Percentiles rank a stretch among this genome's conserved stretches.
phyloP scores from a whole-genome alignment of 2,113 vertebrate genomes.

The Boleophthalmus pectinirostris region DNA sequence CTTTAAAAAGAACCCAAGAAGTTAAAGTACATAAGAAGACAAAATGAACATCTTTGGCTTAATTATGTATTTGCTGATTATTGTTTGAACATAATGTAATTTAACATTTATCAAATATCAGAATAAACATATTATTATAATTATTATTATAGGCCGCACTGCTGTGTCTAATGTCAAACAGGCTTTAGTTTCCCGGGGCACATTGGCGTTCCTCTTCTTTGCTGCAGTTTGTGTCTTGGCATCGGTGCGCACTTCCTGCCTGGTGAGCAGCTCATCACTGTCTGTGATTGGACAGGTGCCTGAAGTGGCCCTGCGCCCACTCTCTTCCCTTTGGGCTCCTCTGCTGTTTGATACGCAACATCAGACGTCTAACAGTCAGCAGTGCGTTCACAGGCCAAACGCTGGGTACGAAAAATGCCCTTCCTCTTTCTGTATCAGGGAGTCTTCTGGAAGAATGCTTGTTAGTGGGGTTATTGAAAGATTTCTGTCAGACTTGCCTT shows the following conservation, averaged over 20 bases:
- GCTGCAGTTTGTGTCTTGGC: constrained; percentile 53
- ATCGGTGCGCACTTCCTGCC: constrained; percentile 20
- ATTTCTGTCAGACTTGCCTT: not conserved
- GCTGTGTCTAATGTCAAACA: constrained; percentile 19
- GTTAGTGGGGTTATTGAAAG: too few species aligned
- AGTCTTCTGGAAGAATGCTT: constrained; percentile 26
- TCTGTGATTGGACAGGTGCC: constrained; percentile 63
- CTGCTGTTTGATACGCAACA: constrained; percentile 61
- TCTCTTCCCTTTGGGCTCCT: constrained; percentile 39
- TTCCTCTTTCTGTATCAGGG: constrained; percentile 38
- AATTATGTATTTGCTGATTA: too few species aligned
- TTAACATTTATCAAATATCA: too few species aligned
- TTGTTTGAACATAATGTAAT: too few species aligned
- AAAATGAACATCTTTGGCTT: too few species aligned
- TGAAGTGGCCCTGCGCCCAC: constrained; percentile 51
- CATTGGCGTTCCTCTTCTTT: constrained; percentile 28
- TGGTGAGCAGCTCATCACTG: constrained; percentile 53
- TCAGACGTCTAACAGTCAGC: constrained; percentile 48
- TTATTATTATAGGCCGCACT: not conserved
- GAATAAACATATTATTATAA: too few species aligned
- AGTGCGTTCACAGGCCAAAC: constrained; percentile 36
- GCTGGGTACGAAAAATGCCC: constrained; percentile 40
- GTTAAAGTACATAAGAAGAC: too few species aligned
- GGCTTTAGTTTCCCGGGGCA: constrained; percentile 26
- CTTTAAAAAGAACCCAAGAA: too few species aligned